A percentile compares a stretch with the other conserved stretches of the same genome.
These are phyloP conservation scores for Nymphicus hollandicus DNA, from an alignment of 2,113 vertebrate genomes.

Conservation along the genomic window DNA sequence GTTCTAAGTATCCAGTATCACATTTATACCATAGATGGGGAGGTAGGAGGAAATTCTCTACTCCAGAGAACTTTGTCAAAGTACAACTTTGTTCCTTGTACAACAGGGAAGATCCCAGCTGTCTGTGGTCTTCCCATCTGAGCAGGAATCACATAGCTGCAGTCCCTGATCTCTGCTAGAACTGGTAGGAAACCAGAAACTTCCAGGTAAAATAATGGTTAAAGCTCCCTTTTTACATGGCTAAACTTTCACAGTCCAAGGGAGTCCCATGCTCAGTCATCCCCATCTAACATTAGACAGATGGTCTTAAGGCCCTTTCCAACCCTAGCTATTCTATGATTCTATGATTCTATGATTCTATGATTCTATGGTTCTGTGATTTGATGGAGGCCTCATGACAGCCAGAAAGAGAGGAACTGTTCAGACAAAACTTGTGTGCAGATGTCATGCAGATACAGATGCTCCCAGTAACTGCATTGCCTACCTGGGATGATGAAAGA, in stretches of 20 bases:
- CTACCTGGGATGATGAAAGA: neutral
- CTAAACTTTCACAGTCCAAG: neutral
- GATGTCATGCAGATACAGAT: neutral
- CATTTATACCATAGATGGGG: neutral
- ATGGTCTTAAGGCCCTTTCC: neutral
- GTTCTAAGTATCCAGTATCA: neutral
- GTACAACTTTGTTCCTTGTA: neutral
- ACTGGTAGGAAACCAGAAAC: neutral
- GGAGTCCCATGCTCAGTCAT: neutral
- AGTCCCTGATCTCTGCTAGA: neutral
- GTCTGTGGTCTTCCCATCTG: neutral
- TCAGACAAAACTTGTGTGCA: neutral
- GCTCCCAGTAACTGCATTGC: neutral
- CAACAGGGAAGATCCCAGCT: neutral
- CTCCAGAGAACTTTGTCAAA: neutral
- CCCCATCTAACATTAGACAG: neutral
- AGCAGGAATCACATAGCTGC: neutral
- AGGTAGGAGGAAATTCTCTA: neutral
- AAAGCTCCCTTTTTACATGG: neutral
- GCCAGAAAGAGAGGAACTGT: neutral
- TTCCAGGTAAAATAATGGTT: neutral
- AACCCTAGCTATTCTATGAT: neutral
- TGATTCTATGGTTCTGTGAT: neutral
- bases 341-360: too few relatives aligned
- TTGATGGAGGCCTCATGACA: fast-evolving